phyloP scores from a whole-genome alignment of 2,797 vertebrate genomes.

The Phrynocephalus forsythii region DNA sequence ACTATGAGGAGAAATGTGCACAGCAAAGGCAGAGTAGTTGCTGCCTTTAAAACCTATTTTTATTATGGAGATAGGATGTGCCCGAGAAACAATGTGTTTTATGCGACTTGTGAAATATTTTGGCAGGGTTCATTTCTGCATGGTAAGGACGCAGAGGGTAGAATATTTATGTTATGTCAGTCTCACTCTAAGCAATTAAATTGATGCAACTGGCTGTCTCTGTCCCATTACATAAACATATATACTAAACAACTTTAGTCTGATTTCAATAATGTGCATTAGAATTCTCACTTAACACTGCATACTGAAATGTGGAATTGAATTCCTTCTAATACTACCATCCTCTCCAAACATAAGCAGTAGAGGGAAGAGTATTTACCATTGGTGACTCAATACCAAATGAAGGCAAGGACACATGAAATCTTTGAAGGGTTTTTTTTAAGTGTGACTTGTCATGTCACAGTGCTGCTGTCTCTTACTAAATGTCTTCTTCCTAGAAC shows the following conservation, averaged over 20 bases:
- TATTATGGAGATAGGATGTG: background rate
- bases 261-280: background rate
- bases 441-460: background rate
- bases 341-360: background rate
- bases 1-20: background rate
- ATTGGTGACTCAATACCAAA: constrained; percentile 6
- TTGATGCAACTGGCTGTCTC: background rate
- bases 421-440: background rate
- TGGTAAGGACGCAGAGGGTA: background rate
- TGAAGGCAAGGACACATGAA: background rate
- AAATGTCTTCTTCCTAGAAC: background rate
- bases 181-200: background rate
- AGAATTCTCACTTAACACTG: background rate
- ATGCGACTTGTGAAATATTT: background rate
- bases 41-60: background rate
- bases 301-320: background rate
- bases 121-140: background rate
- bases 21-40: background rate
- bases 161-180: background rate
- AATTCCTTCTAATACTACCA: background rate
- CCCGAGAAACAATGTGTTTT: background rate
- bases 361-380: background rate
- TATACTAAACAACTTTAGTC: background rate
- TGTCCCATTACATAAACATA: background rate
- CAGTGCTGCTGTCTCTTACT: background rate